Evolutionary conservation across 2,888 invertebrate species (phyloP).

Genomic region (Kuschelorhynchus macadamiae): DNA sequence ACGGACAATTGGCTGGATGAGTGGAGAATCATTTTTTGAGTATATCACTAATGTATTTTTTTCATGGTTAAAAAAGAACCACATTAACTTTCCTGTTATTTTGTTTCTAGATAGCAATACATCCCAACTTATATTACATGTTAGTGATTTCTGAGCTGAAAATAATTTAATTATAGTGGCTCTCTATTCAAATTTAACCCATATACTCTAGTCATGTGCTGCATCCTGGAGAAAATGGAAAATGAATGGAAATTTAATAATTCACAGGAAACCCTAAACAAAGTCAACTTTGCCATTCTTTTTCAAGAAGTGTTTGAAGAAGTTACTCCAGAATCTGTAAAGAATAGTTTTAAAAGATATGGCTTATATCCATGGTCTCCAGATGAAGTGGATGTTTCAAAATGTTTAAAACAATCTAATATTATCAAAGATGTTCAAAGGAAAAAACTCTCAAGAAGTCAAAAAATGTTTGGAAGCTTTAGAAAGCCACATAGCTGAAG

Average conservation of each 20-base stretch:
- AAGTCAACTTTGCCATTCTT: conserved; percentile 21
- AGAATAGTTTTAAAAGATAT: conserved; percentile 32
- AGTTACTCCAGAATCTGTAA: conserved; percentile 3
- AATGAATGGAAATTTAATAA: no score
- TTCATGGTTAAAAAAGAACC: conserved; percentile 20
- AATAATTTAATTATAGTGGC: conserved; percentile 39
- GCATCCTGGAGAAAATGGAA: conserved; percentile 33
- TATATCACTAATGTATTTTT: conserved; percentile 44
- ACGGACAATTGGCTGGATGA: conserved; percentile 45
- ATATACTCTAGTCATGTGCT: conserved; percentile 43
- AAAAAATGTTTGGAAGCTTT: background rate
- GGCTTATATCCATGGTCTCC: conserved; percentile 18
- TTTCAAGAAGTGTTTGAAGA: conserved; percentile 6
- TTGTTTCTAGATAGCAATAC: conserved; percentile 31
- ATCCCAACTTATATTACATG: conserved; percentile 36
- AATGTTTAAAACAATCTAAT: conserved; percentile 14
- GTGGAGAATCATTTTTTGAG: conserved; percentile 36
- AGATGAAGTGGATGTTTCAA: conserved; percentile 19
- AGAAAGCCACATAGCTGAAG: background rate
- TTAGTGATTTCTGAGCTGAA: conserved; percentile 40
- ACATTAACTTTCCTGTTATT: conserved; percentile 29
- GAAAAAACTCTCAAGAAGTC: background rate
- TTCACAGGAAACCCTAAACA: conserved; percentile 20
- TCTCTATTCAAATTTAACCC: conserved; percentile 45
- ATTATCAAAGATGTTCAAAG: background rate